These are phyloP conservation scores for Ellobium chinense DNA, from an alignment of 2,888 invertebrate species.

Conservation along the genomic window DNA sequence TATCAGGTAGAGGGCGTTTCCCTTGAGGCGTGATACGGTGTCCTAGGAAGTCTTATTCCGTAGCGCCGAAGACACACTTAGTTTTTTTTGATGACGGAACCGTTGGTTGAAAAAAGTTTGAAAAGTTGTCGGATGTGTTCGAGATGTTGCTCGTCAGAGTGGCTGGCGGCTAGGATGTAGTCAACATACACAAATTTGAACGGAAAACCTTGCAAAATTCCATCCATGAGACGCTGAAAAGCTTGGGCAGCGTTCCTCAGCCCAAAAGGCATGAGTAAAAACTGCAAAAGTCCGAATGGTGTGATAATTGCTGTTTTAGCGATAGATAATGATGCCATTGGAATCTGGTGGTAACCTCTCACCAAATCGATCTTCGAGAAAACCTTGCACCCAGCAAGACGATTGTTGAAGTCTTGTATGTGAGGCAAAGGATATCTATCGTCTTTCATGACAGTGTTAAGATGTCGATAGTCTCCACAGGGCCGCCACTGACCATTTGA, in stretches of 20 bases:
- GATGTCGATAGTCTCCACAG: slow-evolving; percentile 38
- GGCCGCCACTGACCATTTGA: slow-evolving; percentile 62
- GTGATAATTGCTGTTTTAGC: slow-evolving; percentile 51
- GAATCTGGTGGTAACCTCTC: slow-evolving; percentile 50
- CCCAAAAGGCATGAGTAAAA: slow-evolving; percentile 24
- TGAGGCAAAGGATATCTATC: slow-evolving; percentile 48
- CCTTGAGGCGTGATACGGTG: slow-evolving; percentile 24
- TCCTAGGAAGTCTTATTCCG: slow-evolving; percentile 34
- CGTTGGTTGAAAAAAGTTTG: slow-evolving; percentile 26
- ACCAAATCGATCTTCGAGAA: slow-evolving; percentile 52
- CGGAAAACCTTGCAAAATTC: slow-evolving; percentile 14
- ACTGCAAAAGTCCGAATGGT: slow-evolving; percentile 39
- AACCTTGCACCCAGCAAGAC: slow-evolving; percentile 47
- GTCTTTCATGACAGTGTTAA: slow-evolving; percentile 38
- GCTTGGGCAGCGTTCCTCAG: slow-evolving; percentile 33
- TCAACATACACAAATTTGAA: slow-evolving; percentile 33
- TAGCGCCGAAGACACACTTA: slow-evolving; percentile 35
- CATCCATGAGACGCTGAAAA: slow-evolving; percentile 38
- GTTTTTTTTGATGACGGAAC: slow-evolving; percentile 33
- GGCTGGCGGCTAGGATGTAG: slow-evolving; percentile 19
- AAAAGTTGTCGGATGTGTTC: slow-evolving; percentile 14
- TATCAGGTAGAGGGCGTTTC: slow-evolving; percentile 27
- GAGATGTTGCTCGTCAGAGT: slow-evolving; percentile 18
- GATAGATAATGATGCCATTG: slow-evolving; percentile 38
- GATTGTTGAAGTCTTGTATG: slow-evolving; percentile 47